A percentile compares a stretch with the other conserved stretches of the same genome.
Evolutionary conservation across 2,888 invertebrate genomes (phyloP).

Genomic region (Sinodicranocentrus sp.): DNA sequence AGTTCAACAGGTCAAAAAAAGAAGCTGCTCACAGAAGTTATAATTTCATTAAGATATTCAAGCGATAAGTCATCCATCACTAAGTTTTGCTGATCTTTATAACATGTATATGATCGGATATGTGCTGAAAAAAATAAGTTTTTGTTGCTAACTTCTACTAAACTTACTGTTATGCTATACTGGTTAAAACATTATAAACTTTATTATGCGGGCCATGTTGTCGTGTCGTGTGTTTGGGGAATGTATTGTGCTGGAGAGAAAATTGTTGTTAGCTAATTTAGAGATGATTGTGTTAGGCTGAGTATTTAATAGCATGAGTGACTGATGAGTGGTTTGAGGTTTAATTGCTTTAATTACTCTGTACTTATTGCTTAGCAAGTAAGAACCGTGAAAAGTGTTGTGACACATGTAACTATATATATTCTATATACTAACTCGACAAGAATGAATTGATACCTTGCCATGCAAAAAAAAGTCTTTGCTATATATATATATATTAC

Average conservation of each 20-base stretch:
- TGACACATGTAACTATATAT: neutral
- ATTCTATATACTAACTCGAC: too few species aligned
- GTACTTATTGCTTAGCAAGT: too few species aligned
- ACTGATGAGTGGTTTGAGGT: too few species aligned
- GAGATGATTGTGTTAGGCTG: too few species aligned
- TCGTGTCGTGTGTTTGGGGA: neutral
- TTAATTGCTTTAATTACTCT: too few species aligned
- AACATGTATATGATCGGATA: neutral
- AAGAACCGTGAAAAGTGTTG: neutral
- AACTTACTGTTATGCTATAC: neutral
- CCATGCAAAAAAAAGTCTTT: slow-evolving; percentile 1
- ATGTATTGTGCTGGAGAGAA: too few species aligned
- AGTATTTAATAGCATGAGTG: too few species aligned
- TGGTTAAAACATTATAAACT: neutral
- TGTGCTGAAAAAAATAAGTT: neutral
- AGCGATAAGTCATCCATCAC: slow-evolving; percentile 15
- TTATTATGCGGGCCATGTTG: slow-evolving; percentile 50
- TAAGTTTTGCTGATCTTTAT: neutral
- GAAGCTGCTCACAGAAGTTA: slow-evolving; percentile 2
- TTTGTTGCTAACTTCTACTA: neutral
- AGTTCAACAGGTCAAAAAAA: neutral
- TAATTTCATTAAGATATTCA: neutral
- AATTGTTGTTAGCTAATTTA: too few species aligned
- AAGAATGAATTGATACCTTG: neutral
- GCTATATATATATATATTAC: too few species aligned